Conservation (phyloP, 2,888 invertebrate species). For the Trilocha varians region DNA sequence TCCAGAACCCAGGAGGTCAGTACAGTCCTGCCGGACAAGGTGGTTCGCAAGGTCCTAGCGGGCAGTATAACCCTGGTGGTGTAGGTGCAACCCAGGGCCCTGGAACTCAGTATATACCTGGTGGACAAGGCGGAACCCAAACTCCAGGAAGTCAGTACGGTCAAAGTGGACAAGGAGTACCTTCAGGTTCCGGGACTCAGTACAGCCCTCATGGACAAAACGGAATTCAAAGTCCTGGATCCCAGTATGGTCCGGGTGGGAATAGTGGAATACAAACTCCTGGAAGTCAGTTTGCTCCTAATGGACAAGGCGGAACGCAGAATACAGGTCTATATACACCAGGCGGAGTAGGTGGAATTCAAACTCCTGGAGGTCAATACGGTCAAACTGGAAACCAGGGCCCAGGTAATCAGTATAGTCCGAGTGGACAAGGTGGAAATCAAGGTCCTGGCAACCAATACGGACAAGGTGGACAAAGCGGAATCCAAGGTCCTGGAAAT, state of each 20-base stretch:
- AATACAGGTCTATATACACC: too few relatives aligned
- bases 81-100: constrained; percentile 2
- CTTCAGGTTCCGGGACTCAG: neutral
- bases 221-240: neutral
- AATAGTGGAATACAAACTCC: too few relatives aligned
- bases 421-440: constrained; percentile 2
- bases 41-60: neutral
- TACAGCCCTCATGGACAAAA: neutral
- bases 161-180: neutral
- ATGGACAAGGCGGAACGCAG: too few relatives aligned
- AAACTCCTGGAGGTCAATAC: too few relatives aligned
- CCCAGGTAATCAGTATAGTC: neutral
- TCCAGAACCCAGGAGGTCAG: constrained; percentile 6
- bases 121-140: constrained; percentile 1
- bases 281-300: too few relatives aligned
- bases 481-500: neutral
- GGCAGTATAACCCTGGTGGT: neutral
- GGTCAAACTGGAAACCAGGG: neutral
- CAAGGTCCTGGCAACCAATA: neutral
- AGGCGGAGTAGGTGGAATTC: too few relatives aligned
- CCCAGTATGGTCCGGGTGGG: neutral
- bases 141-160: neutral
- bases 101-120: neutral
- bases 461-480: neutral
- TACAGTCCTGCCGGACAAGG: constrained; percentile 3